A percentile compares a stretch with the other conserved stretches of the same genome.
phyloP scores from a whole-genome alignment of 2,888 invertebrate species.

The Drosophila paranaensis region DNA sequence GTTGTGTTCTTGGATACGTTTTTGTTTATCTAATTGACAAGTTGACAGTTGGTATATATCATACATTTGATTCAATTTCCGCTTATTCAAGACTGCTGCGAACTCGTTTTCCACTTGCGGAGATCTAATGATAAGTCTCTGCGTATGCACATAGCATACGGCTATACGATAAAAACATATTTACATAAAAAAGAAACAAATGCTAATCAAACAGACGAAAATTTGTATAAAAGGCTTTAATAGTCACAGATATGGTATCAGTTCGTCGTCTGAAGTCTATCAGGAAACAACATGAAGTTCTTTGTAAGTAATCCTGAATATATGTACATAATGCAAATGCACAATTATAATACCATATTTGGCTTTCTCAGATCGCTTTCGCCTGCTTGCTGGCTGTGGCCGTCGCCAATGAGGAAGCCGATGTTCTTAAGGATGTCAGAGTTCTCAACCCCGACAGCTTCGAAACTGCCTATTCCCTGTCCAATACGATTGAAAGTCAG shows the following conservation, averaged over 20 bases:
- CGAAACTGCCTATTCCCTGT: background rate
- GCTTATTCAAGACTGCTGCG: constrained; percentile 26
- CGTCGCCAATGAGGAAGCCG: constrained; percentile 58
- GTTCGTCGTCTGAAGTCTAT: constrained; percentile 58
- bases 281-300: constrained; percentile 65
- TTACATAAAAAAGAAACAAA: constrained; percentile 40
- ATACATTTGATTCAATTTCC: constrained; percentile 38
- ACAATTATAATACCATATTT: background rate
- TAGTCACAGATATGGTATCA: constrained; percentile 42
- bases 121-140: constrained; percentile 27
- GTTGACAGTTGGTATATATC: constrained; percentile 35
- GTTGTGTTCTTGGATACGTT: constrained; percentile 3
- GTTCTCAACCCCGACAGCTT: constrained; percentile 69
- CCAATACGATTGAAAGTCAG: background rate
- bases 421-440: constrained; percentile 42
- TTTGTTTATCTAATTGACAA: constrained; percentile 12
- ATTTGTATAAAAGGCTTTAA: constrained; percentile 39
- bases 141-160: background rate
- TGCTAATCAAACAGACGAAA: constrained; percentile 29
- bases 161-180: constrained; percentile 17
- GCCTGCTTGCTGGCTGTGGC: constrained; percentile 77
- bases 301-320: constrained; percentile 53
- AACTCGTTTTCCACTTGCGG: constrained; percentile 43
- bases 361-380: constrained; percentile 66
- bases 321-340: background rate